Base-by-base conservation (phyloP, 2,113 vertebrate genomes). In the Megaceryle maxima region DNA sequence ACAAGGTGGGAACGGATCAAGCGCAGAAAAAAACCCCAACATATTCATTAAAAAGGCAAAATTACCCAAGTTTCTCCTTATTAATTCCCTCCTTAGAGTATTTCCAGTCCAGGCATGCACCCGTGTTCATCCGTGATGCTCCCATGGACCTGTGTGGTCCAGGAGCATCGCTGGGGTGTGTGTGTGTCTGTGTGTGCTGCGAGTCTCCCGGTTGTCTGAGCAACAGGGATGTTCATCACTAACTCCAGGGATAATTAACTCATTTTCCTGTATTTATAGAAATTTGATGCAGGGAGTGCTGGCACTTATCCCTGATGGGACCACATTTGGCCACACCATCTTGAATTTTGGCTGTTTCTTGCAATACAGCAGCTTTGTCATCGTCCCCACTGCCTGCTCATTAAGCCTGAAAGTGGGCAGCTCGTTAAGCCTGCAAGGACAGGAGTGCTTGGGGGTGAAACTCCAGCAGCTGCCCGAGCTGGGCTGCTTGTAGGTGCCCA, bases 161-260 rank as follows among this genome's bases (percentile, higher is more conserved):
- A 22, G 79, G 93, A 96, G 46, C 76, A 81, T 75, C 5, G 0
- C 80, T 44, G 85, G 69, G 22, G 67, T 11, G n/a, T 10, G 69
- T 29, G 53, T 26, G 22, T 24, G n/a, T 11, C 64, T 29, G 53
- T 22, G 28, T 4, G 15, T 31, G 63, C 44, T 53, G n/a, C 0
- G n/a, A 57, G 81, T 72, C 41, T 90, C 68, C 46, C 0, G 26
- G 95, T 96, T 95, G 95, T 96, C 96, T 89, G 81, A 97, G 96
- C 96, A 96, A 97, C 94, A 14, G 25, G 86, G 86, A 69, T 2
- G 4, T 70, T 94, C 94, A 84, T 84, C 92, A 56, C 76, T 53
- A 89, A 91, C 88, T 88, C 66, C 62, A 48, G n/a, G 41, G 76
- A 79, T 92, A 96, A 96, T 95, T 96, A 97, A 95, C 96, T 95